Evolutionary conservation across 2,888 invertebrate genomes (phyloP), one percentile per base, ranked within the genome.

Genomic region (Cheilosia impressa): DNA sequence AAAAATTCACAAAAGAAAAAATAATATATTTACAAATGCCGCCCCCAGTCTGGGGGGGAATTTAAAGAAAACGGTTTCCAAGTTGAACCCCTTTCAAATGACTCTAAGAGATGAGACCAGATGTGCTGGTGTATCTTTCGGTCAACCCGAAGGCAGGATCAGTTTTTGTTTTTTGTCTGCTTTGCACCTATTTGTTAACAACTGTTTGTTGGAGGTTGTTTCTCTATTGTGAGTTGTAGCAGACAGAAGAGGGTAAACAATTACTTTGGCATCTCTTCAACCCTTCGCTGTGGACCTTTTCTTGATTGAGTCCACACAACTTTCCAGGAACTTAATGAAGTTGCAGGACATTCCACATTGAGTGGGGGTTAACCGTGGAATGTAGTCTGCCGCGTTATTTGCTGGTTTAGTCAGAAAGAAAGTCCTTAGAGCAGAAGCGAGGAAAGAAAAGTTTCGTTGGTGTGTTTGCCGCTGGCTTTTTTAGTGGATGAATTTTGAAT

Each of bases 311-410:
- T 69, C 22, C 6, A 34, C 22, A 45, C 45, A 31, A 69, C n/a
- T 45, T 57, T 22, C 24, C 4, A 27, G 60, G 38, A 60, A 60
- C 58, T 52, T 71, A 71, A 71, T 71, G 58, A 58, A 47, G 47
- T 38, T 22, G 27, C 50, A 47, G 57, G 19, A 4, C 24, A 50
- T 71, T 60, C 71, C 58, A 34, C 22, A 22, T 10, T 34, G 57
- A 47, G 6, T 10, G 15, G 24, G 47, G 45, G 57, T 19, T 69
- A 69, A n/a, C 34, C 57, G 34, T 47, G 69, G 57, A 57, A 69
- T 69, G 43, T n/a, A 27, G 24, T 41, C 15, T 38, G 24, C 10
- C 15, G 31, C 34, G 34, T 38, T 38, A 38, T 4, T 4, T 17
- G 17, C 9, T 19, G 5, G 19, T 47, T 47, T 17, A 19, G n/a